Evolutionary conservation across 2,888 invertebrate species (phyloP).

Genomic region (Abscondita cerata): DNA sequence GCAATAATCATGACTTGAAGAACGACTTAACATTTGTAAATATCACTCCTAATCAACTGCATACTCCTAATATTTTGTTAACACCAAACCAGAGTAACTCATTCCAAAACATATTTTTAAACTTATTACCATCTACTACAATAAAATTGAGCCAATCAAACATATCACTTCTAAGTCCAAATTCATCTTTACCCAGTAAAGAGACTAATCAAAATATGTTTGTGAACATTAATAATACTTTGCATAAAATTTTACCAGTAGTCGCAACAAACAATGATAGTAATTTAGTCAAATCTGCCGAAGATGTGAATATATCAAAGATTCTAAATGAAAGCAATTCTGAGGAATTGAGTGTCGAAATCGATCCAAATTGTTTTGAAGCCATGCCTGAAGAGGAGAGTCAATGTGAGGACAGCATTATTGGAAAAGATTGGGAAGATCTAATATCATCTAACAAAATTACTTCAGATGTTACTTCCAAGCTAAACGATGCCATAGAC

Average conservation of each 20-base stretch:
- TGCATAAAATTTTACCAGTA: constrained; percentile 50
- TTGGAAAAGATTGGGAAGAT: constrained; percentile 51
- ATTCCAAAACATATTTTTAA: constrained; percentile 54
- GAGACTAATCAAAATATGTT: constrained; percentile 54
- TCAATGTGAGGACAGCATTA: neutral
- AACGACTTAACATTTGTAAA: constrained; percentile 9
- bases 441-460: constrained; percentile 43
- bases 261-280: constrained; percentile 29
- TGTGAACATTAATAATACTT: constrained; percentile 51
- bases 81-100: constrained; percentile 34
- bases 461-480: constrained; percentile 3
- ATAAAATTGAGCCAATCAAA: constrained; percentile 14
- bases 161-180: constrained; percentile 10
- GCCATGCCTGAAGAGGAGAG: constrained; percentile 41
- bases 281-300: neutral
- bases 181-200: constrained; percentile 26
- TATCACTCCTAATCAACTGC: constrained; percentile 17
- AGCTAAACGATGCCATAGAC: constrained; percentile 10
- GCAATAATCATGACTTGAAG: constrained; percentile 7
- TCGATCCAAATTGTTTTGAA: constrained; percentile 53
- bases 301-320: constrained; percentile 44
- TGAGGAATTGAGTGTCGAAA: constrained; percentile 56
- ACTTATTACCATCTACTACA: constrained; percentile 49
- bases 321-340: constrained; percentile 50
- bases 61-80: constrained; percentile 22